Conservation (phyloP, 2,113 vertebrate species). For the Microcebus jonahi region DNA sequence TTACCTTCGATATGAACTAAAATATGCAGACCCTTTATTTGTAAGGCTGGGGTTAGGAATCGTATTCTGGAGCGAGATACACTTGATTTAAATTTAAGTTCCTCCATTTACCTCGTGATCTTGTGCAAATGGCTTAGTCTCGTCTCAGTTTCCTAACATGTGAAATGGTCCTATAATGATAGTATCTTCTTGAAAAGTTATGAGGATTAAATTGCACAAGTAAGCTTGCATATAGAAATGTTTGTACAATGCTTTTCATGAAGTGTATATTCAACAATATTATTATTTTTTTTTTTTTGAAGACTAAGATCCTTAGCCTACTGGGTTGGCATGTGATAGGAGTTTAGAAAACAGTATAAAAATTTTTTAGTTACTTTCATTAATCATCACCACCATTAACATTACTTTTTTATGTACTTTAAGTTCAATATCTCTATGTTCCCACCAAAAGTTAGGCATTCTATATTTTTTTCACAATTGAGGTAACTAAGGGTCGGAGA, state of each 20-base stretch:
- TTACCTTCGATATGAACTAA: background rate
- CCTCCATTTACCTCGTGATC: background rate
- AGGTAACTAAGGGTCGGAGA: background rate
- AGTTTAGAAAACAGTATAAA: background rate
- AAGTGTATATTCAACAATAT: background rate
- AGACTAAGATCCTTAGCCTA: background rate
- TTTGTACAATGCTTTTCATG: background rate
- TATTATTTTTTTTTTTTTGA: background rate
- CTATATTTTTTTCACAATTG: background rate
- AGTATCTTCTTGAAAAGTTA: background rate
- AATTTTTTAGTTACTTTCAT: background rate
- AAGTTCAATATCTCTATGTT: background rate
- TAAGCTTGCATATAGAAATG: background rate
- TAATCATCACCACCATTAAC: background rate
- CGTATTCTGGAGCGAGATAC: background rate
- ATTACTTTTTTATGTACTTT: background rate
- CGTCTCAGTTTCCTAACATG: background rate
- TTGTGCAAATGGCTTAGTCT: background rate
- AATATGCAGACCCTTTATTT: background rate
- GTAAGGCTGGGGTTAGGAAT: background rate
- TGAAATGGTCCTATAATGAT: background rate
- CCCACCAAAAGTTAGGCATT: background rate
- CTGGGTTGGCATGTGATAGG: background rate
- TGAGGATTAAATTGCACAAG: background rate
- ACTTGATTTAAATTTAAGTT: background rate